Evolutionary conservation across 2,888 invertebrate species (phyloP).

Genomic region (Tetragnatha montana): DNA sequence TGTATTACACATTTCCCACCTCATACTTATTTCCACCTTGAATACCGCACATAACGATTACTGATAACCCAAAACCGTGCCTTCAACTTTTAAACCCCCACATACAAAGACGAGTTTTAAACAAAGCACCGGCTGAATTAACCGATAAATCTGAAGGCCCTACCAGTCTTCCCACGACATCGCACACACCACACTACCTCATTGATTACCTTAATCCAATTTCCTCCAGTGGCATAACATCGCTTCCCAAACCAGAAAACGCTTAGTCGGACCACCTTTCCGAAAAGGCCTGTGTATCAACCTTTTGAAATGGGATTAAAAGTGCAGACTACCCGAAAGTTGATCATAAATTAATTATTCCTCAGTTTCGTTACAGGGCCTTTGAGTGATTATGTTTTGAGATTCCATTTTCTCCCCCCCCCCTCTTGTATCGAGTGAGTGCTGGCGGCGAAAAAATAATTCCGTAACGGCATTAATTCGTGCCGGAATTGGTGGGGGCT

Average conservation of each 20-base stretch:
- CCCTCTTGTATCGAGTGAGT: neutral
- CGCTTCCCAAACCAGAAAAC: constrained; percentile 5
- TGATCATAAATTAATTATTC: constrained; percentile 22
- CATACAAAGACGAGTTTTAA: neutral
- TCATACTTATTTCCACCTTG: no score
- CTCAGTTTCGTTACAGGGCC: neutral
- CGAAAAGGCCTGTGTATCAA: neutral
- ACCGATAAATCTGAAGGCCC: neutral
- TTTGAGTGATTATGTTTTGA: constrained; percentile 29
- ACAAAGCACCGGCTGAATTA: neutral
- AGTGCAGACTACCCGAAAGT: neutral
- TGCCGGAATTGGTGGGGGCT: neutral
- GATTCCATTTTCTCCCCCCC: constrained; percentile 1
- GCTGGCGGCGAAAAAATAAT: neutral
- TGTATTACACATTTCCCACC: no score
- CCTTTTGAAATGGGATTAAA: constrained; percentile 21
- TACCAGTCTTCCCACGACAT: neutral
- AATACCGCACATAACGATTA: no score
- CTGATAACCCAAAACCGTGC: no score
- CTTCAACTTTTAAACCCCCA: neutral
- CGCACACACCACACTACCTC: neutral
- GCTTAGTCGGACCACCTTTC: neutral
- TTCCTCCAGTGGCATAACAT: neutral
- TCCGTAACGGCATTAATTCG: neutral
- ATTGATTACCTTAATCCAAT: constrained; percentile 4